A percentile compares a stretch with the other conserved stretches of the same genome.
These are phyloP conservation scores for Hippoglossus stenolepis DNA, from an alignment of 2,113 vertebrate genomes.

Conservation along the genomic window DNA sequence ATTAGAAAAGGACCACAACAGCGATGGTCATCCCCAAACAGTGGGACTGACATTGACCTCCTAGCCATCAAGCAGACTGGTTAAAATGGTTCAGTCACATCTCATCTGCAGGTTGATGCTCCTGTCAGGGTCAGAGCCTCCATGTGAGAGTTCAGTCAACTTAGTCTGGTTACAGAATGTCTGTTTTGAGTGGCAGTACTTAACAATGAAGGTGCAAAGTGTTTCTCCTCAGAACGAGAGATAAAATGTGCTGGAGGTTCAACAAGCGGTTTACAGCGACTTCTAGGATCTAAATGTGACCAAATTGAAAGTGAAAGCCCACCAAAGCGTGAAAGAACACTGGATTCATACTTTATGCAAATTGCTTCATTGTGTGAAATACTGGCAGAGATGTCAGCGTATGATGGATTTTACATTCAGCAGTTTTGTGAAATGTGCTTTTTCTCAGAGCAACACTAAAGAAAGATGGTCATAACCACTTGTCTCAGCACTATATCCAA, in stretches of 20 bases:
- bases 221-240: background rate
- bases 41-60: background rate
- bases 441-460: background rate
- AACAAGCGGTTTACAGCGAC: background rate
- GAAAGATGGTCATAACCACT: no score
- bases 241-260: background rate
- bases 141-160: background rate
- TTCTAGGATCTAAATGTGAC: background rate
- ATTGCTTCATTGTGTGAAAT: background rate
- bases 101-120: no score
- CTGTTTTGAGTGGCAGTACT: background rate
- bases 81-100: background rate
- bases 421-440: background rate
- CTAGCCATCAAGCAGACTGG: background rate
- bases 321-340: background rate
- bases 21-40: background rate
- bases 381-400: background rate
- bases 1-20: background rate
- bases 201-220: background rate
- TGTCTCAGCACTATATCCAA: no score
- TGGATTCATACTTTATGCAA: background rate
- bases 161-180: no score
- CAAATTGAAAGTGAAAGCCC: background rate
- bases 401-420: background rate
- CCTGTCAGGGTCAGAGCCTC: no score